Conservation (phyloP, 2,797 vertebrate genomes). For the Phoeniculus purpureus region DNA sequence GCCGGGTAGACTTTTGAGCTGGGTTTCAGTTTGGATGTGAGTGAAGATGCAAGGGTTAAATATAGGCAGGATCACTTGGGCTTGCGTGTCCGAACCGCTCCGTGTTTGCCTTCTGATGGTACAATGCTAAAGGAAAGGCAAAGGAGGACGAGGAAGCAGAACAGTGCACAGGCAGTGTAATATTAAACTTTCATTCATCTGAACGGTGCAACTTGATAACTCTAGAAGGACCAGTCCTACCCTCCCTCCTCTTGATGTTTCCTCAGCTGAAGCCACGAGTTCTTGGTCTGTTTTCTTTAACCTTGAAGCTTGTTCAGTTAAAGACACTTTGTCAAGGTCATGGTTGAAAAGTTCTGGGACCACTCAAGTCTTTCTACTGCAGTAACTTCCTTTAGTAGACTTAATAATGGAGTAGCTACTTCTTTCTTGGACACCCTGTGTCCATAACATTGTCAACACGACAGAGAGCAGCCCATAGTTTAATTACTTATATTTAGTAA, state of each 20-base stretch:
- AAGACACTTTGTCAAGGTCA: neutral
- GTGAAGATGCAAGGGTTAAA: neutral
- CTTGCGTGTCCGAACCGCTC: neutral
- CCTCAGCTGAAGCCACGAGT: neutral
- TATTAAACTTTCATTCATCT: constrained; percentile 15
- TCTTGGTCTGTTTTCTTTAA: neutral
- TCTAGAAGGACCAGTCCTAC: neutral
- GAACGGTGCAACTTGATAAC: constrained; percentile 31
- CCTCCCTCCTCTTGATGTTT: neutral
- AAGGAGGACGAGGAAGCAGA: neutral
- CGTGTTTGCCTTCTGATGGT: neutral
- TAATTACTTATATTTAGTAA: neutral
- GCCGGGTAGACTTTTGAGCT: neutral
- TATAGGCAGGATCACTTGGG: neutral
- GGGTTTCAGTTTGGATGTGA: neutral
- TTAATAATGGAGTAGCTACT: neutral
- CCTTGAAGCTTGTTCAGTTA: neutral
- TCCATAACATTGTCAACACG: neutral
- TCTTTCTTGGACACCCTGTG: neutral
- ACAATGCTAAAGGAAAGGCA: neutral
- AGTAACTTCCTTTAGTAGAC: neutral
- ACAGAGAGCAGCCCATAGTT: neutral
- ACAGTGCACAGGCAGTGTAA: neutral
- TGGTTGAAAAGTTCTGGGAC: neutral
- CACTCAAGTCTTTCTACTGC: neutral